Evolutionary conservation across 2,797 vertebrate species (phyloP), one percentile per base, ranked within the genome.

Genomic region (Bovichtus variegatus): DNA sequence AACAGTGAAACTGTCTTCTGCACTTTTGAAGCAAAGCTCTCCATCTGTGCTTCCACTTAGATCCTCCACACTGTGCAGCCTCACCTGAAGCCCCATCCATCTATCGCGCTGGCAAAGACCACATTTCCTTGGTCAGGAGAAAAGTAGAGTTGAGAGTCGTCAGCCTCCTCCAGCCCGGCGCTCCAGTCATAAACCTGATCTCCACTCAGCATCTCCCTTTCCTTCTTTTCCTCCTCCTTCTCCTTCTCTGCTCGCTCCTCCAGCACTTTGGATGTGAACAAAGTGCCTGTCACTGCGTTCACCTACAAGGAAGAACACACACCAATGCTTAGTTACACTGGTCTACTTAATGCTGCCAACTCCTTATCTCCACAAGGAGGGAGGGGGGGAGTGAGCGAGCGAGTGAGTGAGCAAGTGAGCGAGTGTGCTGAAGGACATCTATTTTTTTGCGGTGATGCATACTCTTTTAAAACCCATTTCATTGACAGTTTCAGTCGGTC

Each of bases 71-170:
- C 40, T 0, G 4, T 10, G 3, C 6, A 13, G 8, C 4, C 81
- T 71, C 85, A 99, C 98, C 97, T 97, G 90, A 99, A 99, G 29
- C 97, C 98, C 98, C 98, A 99, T 12, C 98, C 97, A 47, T 99
- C 98, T 6, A 99, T 91, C 2, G 98, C 97, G 15, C 98, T 98
- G 79, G 96, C 95, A 71, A 99, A 99, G 1, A 98, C 96, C 73
- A 99, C 98, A 8, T 99, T 99, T 40, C 97, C 97, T 74, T 97
- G 97, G 43, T 99, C 97, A 0, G 98, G 98, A 9, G 97, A 97
- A 87, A 99, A 99, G 92, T 99, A 99, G 1, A 99, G 96, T 49
- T 96, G 94, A 0, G 98, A 99, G 89, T 99, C 98, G 4, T 99
- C 98, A 0, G 93, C 95, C 15, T 97, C 94, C 73, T 99, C 98